Evolutionary conservation across 1,140 invertebrate species (phyloP).

Genomic region (Aphis craccivora): DNA sequence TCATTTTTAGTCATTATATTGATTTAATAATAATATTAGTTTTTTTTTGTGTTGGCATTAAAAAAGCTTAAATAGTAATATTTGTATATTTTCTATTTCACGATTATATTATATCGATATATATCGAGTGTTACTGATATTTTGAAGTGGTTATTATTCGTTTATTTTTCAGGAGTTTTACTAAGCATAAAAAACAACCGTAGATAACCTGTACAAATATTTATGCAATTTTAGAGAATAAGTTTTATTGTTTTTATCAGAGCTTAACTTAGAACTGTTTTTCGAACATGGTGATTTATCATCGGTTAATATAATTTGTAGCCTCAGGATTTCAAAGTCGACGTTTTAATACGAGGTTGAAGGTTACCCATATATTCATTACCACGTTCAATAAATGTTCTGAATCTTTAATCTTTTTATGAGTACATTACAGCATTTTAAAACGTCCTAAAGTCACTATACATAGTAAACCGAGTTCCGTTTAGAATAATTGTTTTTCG

Average conservation of each 20-base stretch:
- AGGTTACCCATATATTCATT: conserved; percentile 7
- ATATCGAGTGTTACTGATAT: not conserved
- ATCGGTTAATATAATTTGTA: not conserved
- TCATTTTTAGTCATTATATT: not conserved
- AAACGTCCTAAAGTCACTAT: not conserved
- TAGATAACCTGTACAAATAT: not conserved
- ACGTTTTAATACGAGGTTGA: not conserved
- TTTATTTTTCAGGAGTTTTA: not conserved
- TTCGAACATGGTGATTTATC: not conserved
- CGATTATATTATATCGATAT: not conserved
- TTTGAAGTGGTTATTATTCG: not conserved
- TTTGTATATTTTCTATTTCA: not conserved
- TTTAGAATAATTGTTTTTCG: not conserved
- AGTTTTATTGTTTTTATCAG: not conserved
- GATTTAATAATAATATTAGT: not conserved
- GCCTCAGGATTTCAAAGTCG: not conserved
- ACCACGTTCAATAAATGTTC: not conserved
- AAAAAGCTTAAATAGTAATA: no score
- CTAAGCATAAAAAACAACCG: not conserved
- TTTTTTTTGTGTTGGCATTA: no score
- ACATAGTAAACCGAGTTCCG: not conserved
- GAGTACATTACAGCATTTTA: not conserved
- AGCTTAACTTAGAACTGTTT: not conserved
- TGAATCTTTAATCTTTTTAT: conserved; percentile 8
- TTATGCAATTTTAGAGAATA: not conserved